Conservation (phyloP, 1,140 invertebrate genomes). For the Sitophilus oryzae region DNA sequence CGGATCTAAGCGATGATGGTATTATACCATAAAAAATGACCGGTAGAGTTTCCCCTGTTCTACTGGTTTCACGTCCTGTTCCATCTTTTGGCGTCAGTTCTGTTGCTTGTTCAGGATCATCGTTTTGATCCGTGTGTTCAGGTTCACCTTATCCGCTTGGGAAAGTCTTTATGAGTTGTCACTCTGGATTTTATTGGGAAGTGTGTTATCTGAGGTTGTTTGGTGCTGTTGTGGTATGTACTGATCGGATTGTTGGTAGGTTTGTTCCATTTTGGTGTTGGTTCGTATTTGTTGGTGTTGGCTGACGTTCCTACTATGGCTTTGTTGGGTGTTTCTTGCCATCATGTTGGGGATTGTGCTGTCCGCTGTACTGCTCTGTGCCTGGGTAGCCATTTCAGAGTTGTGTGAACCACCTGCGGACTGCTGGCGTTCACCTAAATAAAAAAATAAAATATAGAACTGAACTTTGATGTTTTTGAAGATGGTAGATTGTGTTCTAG, state of each 20-base stretch:
- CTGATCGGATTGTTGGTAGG: constrained; percentile 40
- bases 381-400: constrained; percentile 90
- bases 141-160: constrained; percentile 63
- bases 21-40: constrained; percentile 92
- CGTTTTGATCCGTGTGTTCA: constrained; percentile 77
- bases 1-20: constrained; percentile 69
- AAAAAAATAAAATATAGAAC: constrained; percentile 8
- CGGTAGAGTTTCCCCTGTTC: constrained; percentile 64
- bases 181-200: constrained; percentile 16
- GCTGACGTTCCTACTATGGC: too few relatives aligned
- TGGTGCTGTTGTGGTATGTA: constrained; percentile 6
- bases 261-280: constrained; percentile 38
- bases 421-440: constrained; percentile 71
- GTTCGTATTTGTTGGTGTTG: constrained; percentile 32
- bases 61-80: constrained; percentile 49
- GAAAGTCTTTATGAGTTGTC: constrained; percentile 33
- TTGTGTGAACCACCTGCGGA: constrained; percentile 86
- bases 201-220: constrained; percentile 20
- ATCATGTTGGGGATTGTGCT: constrained; percentile 45
- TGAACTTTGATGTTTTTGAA: too few relatives aligned
- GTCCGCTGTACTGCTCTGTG: constrained; percentile 62
- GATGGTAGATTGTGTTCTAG: too few relatives aligned
- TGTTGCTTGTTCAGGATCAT: constrained; percentile 82
- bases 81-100: constrained; percentile 50
- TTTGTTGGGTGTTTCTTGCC: too few relatives aligned